A percentile compares a stretch with the other conserved stretches of the same genome.
These are phyloP conservation scores for Brachyptera risi DNA, from an alignment of 2,888 invertebrate species.

Conservation along the genomic window DNA sequence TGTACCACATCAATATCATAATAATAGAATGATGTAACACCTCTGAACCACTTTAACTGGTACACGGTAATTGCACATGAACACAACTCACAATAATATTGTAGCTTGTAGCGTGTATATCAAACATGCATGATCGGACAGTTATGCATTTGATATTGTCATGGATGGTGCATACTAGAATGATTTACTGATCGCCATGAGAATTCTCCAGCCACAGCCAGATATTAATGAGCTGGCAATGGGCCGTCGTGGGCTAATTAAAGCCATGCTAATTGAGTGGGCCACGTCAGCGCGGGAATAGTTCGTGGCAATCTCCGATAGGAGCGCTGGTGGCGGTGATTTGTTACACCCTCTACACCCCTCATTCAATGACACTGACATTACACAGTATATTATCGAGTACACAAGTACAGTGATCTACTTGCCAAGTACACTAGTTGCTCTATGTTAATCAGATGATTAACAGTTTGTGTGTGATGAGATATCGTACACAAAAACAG, in stretches of 20 bases:
- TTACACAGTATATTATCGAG: neutral
- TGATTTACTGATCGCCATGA: constrained; percentile 26
- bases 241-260: constrained; percentile 34
- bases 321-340: constrained; percentile 23
- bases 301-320: neutral
- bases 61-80: constrained; percentile 17
- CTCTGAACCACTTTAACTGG: constrained; percentile 15
- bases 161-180: constrained; percentile 24
- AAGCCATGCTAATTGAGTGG: constrained; percentile 33
- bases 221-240: constrained; percentile 34
- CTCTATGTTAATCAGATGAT: constrained; percentile 1
- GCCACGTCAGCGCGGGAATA: constrained; percentile 29
- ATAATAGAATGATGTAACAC: constrained; percentile 7
- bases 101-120: neutral
- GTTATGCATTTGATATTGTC: constrained; percentile 30
- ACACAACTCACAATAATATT: constrained; percentile 6
- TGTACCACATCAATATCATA: constrained; percentile 6
- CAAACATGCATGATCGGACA: constrained; percentile 8
- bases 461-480: too few relatives aligned
- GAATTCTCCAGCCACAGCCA: constrained; percentile 1
- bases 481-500: too few relatives aligned
- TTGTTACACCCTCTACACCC: constrained; percentile 30
- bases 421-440: constrained; percentile 10
- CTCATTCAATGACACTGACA: constrained; percentile 17
- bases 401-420: neutral